phyloP scores from a whole-genome alignment of 2,888 invertebrate genomes.

The Dendrolimus houi region DNA sequence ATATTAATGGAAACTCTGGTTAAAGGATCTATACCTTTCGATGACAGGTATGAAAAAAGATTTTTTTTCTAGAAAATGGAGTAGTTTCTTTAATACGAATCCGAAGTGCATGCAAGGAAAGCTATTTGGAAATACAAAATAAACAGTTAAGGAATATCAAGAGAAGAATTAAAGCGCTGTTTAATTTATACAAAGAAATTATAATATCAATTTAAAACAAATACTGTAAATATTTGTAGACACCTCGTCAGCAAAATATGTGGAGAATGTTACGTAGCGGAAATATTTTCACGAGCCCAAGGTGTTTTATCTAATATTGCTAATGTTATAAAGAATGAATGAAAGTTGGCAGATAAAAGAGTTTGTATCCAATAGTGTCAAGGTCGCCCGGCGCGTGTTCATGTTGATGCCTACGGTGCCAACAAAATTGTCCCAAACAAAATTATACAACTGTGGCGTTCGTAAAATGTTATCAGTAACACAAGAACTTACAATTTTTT shows the following conservation, averaged over 20 bases:
- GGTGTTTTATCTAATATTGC: constrained; percentile 1
- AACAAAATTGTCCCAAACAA: constrained; percentile 27
- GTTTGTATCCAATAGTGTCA: constrained; percentile 47
- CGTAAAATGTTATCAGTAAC: not conserved
- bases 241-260: not conserved
- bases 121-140: too few relatives aligned
- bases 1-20: too few relatives aligned
- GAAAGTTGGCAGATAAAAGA: constrained; percentile 52
- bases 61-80: too few relatives aligned
- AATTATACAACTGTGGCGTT: constrained; percentile 5
- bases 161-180: too few relatives aligned
- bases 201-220: not conserved
- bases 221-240: constrained; percentile 1
- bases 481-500: not conserved
- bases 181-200: too few relatives aligned
- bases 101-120: too few relatives aligned
- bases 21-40: too few relatives aligned
- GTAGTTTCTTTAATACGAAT: too few relatives aligned
- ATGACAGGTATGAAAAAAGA: too few relatives aligned
- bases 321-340: constrained; percentile 37
- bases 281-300: not conserved
- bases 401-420: constrained; percentile 26
- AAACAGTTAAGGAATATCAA: too few relatives aligned
- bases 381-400: constrained; percentile 35
- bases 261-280: not conserved